Conservation (phyloP, 2,888 invertebrate genomes). For the Dolichomitus sp. region DNA sequence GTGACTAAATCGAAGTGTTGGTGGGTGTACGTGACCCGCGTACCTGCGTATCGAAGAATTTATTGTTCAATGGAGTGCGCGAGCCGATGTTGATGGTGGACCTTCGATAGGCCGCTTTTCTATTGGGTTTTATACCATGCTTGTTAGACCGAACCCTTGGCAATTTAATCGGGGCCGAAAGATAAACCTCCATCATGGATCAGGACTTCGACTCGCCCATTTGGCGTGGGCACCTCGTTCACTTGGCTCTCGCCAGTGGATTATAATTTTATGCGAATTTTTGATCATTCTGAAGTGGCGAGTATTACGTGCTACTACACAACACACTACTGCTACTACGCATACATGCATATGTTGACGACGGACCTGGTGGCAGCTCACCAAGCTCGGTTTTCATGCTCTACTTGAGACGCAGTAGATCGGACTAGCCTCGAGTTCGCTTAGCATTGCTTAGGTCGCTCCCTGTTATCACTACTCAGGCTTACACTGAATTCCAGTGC, state of each 20-base stretch:
- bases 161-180: conserved; percentile 54
- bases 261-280: conserved; percentile 45
- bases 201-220: conserved; percentile 1
- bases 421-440: conserved; percentile 70
- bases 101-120: conserved; percentile 34
- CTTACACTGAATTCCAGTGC: conserved; percentile 47
- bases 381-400: conserved; percentile 78
- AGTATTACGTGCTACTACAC: conserved; percentile 29
- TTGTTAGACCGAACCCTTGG: conserved; percentile 46
- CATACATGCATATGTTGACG: conserved; percentile 60
- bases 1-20: conserved; percentile 52
- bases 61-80: background rate
- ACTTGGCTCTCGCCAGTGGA: conserved; percentile 36
- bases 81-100: conserved; percentile 13
- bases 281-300: conserved; percentile 31
- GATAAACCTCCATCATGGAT: conserved; percentile 44
- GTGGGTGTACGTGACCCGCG: conserved; percentile 46
- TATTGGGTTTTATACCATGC: conserved; percentile 24
- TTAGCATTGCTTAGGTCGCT: conserved; percentile 36
- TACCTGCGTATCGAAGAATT: conserved; percentile 15
- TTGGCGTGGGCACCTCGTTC: conserved; percentile 45
- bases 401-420: conserved; percentile 75
- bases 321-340: background rate
- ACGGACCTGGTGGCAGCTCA: conserved; percentile 56
- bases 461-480: conserved; percentile 31